A percentile compares a stretch with the other conserved stretches of the same genome.
These are phyloP conservation scores for Geotrypetes seraphini DNA, from an alignment of 2,797 vertebrate genomes.

Conservation along the genomic window DNA sequence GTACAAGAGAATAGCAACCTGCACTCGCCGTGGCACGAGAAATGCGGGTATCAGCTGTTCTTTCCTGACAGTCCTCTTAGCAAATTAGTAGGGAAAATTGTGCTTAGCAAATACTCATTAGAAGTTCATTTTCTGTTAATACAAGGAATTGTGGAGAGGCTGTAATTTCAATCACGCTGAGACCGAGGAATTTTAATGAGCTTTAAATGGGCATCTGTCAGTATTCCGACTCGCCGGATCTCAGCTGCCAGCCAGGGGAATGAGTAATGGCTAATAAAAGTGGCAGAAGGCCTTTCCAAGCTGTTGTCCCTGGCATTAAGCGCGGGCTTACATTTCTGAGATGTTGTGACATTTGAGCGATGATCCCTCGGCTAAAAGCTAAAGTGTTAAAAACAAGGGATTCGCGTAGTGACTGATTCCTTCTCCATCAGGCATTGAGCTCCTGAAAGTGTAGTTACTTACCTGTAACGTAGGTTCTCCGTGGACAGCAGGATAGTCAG, in stretches of 20 bases:
- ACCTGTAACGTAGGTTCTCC: no score
- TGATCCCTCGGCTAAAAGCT: constrained; percentile 23
- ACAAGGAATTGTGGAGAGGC: constrained; percentile 41
- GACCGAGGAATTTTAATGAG: constrained; percentile 51
- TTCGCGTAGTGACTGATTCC: no score
- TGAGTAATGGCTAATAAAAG: constrained; percentile 47
- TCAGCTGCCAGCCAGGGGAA: constrained; percentile 35
- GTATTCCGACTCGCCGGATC: constrained; percentile 35
- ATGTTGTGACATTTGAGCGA: constrained; percentile 40
- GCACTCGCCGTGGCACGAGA: no score
- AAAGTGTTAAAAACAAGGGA: constrained; percentile 23
- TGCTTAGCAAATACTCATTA: constrained; percentile 52
- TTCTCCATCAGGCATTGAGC: background rate
- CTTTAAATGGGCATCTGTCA: constrained; percentile 58
- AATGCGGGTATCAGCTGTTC: constrained; percentile 35
- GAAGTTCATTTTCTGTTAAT: constrained; percentile 49
- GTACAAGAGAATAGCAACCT: no score
- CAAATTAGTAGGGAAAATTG: constrained; percentile 42
- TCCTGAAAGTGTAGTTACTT: no score
- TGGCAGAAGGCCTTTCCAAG: constrained; percentile 24
- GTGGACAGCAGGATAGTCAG: no score
- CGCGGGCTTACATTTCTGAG: constrained; percentile 43
- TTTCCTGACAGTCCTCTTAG: constrained; percentile 38
- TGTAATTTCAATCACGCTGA: constrained; percentile 46
- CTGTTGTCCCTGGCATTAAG: constrained; percentile 35